Evolutionary conservation across 2,113 vertebrate species (phyloP).

Genomic region (Chionomys nivalis): DNA sequence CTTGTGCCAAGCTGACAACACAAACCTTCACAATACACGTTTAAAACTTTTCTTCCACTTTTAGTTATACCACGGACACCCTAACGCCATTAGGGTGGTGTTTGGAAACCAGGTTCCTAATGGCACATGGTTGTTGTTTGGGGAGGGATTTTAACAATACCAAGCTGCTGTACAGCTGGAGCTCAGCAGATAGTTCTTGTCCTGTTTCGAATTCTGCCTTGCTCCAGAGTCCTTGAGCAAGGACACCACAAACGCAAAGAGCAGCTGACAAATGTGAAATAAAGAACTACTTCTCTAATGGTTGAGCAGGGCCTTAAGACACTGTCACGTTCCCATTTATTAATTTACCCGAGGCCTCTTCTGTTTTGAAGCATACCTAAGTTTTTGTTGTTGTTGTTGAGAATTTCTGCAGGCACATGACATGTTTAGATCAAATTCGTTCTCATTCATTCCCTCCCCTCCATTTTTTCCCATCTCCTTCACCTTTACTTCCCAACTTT

Average conservation of each 20-base stretch:
- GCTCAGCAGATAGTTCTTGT: neutral
- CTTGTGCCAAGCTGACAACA: neutral
- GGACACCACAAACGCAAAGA: neutral
- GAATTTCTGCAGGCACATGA: neutral
- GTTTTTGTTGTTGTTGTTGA: neutral
- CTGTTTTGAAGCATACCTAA: neutral
- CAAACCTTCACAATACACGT: neutral
- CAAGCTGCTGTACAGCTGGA: neutral
- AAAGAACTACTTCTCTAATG: neutral
- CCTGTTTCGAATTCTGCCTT: neutral
- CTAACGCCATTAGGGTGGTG: neutral
- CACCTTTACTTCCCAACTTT: neutral
- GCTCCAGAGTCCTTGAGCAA: neutral
- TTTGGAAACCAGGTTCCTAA: neutral
- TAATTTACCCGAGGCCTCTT: neutral
- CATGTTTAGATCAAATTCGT: neutral
- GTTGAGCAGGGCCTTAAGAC: neutral
- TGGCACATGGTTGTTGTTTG: neutral
- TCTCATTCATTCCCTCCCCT: no score
- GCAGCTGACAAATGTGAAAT: neutral
- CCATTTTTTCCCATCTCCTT: neutral
- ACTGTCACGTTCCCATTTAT: fast-evolving
- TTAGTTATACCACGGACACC: neutral
- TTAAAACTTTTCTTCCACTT: neutral
- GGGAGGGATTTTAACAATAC: neutral